A percentile compares a stretch with the other conserved stretches of the same genome.
These are phyloP conservation scores for Labeo catla DNA, from an alignment of 2,113 vertebrate species.

Conservation along the genomic window DNA sequence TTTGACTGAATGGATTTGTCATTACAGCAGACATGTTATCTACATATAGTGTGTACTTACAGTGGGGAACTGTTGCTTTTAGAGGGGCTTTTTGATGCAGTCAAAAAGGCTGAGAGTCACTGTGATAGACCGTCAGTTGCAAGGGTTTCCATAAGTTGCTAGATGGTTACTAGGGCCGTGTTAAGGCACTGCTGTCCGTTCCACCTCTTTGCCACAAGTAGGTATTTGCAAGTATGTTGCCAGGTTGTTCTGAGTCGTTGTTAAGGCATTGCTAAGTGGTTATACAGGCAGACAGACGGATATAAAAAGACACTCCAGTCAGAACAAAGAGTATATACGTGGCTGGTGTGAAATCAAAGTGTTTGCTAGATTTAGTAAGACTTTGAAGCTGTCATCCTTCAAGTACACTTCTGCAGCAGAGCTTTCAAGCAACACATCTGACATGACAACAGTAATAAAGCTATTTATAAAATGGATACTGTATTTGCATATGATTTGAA, in stretches of 20 bases:
- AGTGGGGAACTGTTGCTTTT: no score
- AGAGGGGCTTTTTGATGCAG: no score
- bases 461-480: background rate
- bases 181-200: no score
- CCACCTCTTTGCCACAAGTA: no score
- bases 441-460: background rate
- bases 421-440: slow-evolving; percentile 2
- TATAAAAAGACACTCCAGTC: background rate
- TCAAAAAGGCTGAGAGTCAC: no score
- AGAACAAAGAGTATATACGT: background rate
- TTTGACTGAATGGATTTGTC: no score
- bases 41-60: no score
- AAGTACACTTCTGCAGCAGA: background rate
- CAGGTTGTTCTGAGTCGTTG: background rate
- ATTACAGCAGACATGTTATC: no score
- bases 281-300: background rate
- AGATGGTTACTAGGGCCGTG: no score
- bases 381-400: background rate
- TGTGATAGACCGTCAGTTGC: no score
- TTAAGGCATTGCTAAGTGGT: background rate
- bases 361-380: slow-evolving; percentile 5
- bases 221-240: background rate
- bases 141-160: no score
- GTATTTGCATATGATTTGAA: background rate
- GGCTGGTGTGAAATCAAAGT: background rate